Conservation (phyloP, 2,888 invertebrate species). For the Epicampocera succincta region DNA sequence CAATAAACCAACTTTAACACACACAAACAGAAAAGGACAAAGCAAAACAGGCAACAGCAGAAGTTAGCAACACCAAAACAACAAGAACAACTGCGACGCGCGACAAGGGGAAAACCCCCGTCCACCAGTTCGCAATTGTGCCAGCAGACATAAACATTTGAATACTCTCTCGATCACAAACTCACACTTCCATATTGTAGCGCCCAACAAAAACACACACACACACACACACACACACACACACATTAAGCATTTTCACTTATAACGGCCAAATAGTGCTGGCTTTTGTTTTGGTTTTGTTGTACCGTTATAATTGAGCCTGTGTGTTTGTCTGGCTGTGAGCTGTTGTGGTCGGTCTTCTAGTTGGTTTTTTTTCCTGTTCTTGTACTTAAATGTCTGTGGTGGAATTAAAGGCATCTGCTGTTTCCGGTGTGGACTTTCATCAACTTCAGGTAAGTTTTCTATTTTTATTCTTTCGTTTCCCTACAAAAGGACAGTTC, state of each 20-base stretch:
- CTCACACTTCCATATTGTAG: slow-evolving; percentile 19
- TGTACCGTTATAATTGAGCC: slow-evolving; percentile 1
- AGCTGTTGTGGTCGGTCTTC: not conserved
- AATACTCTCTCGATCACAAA: slow-evolving; percentile 3
- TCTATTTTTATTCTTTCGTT: not conserved
- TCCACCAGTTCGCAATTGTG: slow-evolving; percentile 10
- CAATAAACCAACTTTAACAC: slow-evolving; percentile 49
- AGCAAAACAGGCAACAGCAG: not conserved
- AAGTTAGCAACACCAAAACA: slow-evolving; percentile 2
- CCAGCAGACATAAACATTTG: slow-evolving; percentile 42
- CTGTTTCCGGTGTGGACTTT: slow-evolving; percentile 76
- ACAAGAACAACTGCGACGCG: slow-evolving; percentile 3
- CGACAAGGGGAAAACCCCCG: not conserved
- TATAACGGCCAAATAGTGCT: slow-evolving; percentile 23
- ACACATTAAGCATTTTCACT: not conserved
- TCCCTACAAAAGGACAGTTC: too few relatives aligned
- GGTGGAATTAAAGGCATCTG: slow-evolving; percentile 76
- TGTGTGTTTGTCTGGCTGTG: not conserved
- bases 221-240: not conserved
- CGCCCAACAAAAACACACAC: not conserved
- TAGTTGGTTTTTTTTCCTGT: slow-evolving; percentile 1
- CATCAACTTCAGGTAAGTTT: slow-evolving; percentile 77
- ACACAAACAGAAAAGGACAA: not conserved
- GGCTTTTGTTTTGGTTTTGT: slow-evolving; percentile 18
- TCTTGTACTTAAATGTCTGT: slow-evolving; percentile 75